These are phyloP conservation scores for Picus viridis DNA, from an alignment of 2,797 vertebrate species.

Conservation along the genomic window DNA sequence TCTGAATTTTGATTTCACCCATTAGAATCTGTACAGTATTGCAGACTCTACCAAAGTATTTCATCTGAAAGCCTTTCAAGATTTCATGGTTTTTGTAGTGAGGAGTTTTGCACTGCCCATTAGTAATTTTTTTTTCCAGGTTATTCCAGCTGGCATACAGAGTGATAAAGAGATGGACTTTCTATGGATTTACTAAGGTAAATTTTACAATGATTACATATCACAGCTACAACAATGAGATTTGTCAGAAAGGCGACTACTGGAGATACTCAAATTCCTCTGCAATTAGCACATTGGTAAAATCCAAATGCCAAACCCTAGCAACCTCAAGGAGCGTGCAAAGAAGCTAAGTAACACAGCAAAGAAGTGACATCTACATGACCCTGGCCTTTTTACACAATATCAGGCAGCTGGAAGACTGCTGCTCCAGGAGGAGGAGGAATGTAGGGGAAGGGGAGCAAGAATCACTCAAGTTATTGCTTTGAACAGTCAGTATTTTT, in stretches of 20 bases:
- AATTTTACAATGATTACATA: slow-evolving; percentile 72
- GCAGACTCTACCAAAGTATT: background rate
- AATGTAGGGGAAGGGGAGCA: background rate
- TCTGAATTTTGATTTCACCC: background rate
- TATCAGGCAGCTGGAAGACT: slow-evolving; percentile 81
- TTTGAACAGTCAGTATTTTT: background rate
- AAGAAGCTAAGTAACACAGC: slow-evolving; percentile 81
- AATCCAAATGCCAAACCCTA: slow-evolving; percentile 89
- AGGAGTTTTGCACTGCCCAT: background rate
- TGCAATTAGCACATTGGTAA: slow-evolving; percentile 87
- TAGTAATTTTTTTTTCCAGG: background rate
- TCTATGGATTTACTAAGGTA: slow-evolving; percentile 27
- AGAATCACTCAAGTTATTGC: background rate
- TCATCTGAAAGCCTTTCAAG: background rate
- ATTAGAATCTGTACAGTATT: background rate
- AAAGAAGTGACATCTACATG: slow-evolving; percentile 83
- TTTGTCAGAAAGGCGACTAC: slow-evolving; percentile 66
- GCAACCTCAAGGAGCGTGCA: slow-evolving; percentile 83
- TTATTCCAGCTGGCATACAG: background rate
- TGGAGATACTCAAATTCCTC: slow-evolving; percentile 80
- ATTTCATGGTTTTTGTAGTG: background rate
- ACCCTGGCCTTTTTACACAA: slow-evolving; percentile 81
- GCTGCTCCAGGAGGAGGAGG: background rate
- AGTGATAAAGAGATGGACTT: slow-evolving; percentile 57
- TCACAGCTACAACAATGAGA: slow-evolving; percentile 77